Conservation (phyloP, 1,140 invertebrate species). For the Sitodiplosis mosellana region DNA sequence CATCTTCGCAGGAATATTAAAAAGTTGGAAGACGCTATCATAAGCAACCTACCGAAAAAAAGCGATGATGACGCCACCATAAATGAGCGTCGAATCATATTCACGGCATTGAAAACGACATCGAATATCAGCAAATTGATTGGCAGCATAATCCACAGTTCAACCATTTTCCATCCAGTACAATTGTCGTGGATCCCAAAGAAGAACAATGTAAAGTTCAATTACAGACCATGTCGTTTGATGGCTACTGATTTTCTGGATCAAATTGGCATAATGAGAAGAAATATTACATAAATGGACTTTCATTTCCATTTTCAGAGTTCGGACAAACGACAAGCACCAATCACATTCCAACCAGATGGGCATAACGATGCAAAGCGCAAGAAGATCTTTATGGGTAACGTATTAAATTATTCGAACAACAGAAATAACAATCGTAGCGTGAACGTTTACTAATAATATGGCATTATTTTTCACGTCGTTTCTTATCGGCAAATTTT, state of each 20-base stretch:
- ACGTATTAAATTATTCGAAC: constrained; percentile 15
- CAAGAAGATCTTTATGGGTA: constrained; percentile 35
- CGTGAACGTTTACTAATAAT: no score
- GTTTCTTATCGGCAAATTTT: no score
- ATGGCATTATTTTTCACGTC: no score
- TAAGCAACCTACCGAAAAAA: constrained; percentile 55
- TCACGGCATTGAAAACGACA: constrained; percentile 72
- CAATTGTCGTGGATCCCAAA: constrained; percentile 73
- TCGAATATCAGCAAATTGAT: constrained; percentile 87
- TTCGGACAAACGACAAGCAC: constrained; percentile 49
- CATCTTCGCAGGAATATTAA: constrained; percentile 60
- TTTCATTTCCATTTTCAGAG: no score
- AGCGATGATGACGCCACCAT: no score
- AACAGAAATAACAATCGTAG: no score
- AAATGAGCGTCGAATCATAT: constrained; percentile 73
- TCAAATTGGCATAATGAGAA: no score
- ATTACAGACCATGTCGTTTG: no score
- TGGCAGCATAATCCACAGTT: constrained; percentile 84
- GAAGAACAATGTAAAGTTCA: constrained; percentile 39
- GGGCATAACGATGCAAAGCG: constrained; percentile 10
- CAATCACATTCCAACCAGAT: constrained; percentile 47
- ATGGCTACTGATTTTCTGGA: no score
- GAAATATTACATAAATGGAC: no score
- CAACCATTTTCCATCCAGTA: constrained; percentile 81
- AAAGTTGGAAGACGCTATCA: constrained; percentile 69